These are phyloP conservation scores for Micoletzkya japonica DNA, from an alignment of 2,888 invertebrate genomes.

Conservation along the genomic window DNA sequence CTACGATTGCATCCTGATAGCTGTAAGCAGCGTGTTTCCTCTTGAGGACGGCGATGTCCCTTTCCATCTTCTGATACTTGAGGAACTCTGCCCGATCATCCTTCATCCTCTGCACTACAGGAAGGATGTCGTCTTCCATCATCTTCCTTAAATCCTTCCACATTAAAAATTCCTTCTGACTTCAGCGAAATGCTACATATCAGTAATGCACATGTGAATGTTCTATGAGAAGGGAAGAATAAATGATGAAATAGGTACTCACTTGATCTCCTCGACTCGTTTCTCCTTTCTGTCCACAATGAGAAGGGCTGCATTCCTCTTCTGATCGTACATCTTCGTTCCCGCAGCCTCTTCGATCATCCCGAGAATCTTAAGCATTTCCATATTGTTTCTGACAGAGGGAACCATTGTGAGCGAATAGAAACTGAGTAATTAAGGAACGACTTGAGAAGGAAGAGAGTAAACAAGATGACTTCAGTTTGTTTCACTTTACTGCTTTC, in stretches of 20 bases:
- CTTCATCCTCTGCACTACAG: constrained; percentile 81
- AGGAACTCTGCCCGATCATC: constrained; percentile 76
- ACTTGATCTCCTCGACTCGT: constrained; percentile 79
- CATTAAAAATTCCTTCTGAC: too few relatives aligned
- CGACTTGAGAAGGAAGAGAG: too few relatives aligned
- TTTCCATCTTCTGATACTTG: constrained; percentile 81
- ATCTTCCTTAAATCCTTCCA: constrained; percentile 63
- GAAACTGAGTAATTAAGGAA: background rate
- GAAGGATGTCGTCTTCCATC: constrained; percentile 82
- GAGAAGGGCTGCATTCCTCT: constrained; percentile 82
- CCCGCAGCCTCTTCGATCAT: constrained; percentile 99
- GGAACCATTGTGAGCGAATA: background rate
- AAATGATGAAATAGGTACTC: background rate
- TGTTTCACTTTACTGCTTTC: too few relatives aligned
- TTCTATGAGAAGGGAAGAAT: too few relatives aligned
- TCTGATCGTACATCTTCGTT: constrained; percentile 91
- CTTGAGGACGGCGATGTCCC: constrained; percentile 81
- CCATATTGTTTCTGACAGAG: background rate
- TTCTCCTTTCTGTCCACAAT: constrained; percentile 89
- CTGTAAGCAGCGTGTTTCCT: constrained; percentile 76
- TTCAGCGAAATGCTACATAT: too few relatives aligned
- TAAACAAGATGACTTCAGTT: too few relatives aligned
- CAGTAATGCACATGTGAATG: too few relatives aligned
- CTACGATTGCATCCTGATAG: constrained; percentile 3
- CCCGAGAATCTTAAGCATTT: constrained; percentile 76